Percentiles rank a stretch among this genome's conserved stretches.
Evolutionary conservation across 2,888 invertebrate species (phyloP).

Genomic region (Thymelicus sylvestris): DNA sequence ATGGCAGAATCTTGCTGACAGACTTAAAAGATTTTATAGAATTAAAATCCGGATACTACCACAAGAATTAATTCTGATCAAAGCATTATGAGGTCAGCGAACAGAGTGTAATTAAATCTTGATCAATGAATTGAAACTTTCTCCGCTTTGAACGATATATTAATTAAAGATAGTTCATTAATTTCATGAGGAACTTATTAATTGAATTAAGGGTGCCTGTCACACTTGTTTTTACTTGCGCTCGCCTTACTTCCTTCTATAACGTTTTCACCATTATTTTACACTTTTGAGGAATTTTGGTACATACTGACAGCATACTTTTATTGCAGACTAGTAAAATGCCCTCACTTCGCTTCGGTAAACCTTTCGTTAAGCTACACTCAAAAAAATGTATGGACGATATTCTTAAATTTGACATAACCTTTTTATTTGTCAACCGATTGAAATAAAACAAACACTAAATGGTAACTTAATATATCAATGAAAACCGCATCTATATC

Average conservation of each 20-base stretch:
- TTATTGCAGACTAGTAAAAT: too few relatives aligned
- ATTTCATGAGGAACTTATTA: background rate
- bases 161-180: conserved; percentile 3
- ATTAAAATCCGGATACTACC: background rate
- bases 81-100: conserved; percentile 4
- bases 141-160: background rate
- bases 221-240: too few relatives aligned
- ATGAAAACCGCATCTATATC: too few relatives aligned
- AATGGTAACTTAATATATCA: too few relatives aligned
- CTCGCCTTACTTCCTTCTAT: too few relatives aligned
- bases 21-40: background rate
- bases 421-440: too few relatives aligned
- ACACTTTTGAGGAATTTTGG: background rate
- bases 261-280: background rate
- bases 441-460: too few relatives aligned
- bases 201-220: background rate
- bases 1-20: background rate
- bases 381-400: too few relatives aligned
- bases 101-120: conserved; percentile 3
- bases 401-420: too few relatives aligned
- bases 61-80: conserved; percentile 6
- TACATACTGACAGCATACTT: too few relatives aligned
- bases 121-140: conserved; percentile 1
- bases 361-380: too few relatives aligned
- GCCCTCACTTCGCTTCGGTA: too few relatives aligned